Percentiles rank a stretch among this genome's conserved stretches.
phyloP scores from a whole-genome alignment of 2,113 vertebrate genomes.

The Camelus dromedarius region DNA sequence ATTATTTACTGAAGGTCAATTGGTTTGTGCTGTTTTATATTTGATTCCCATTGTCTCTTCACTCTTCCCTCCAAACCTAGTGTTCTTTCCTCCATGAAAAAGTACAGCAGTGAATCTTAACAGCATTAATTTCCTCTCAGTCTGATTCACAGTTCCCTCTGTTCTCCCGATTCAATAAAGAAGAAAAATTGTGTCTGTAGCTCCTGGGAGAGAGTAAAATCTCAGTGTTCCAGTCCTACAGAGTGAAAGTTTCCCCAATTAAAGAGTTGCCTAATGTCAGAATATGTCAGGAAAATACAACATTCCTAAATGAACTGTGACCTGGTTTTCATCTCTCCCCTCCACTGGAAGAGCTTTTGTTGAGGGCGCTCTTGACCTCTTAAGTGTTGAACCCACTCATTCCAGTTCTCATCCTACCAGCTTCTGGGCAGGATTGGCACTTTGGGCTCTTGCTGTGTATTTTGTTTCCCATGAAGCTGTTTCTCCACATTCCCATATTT shows the following conservation, averaged over 20 bases:
- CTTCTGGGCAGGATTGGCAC: neutral
- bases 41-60: neutral
- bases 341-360: neutral
- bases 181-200: slow-evolving; percentile 4
- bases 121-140: slow-evolving; percentile 21
- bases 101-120: neutral
- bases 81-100: slow-evolving; percentile 49
- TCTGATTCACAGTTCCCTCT: slow-evolving; percentile 41
- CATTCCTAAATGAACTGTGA: neutral
- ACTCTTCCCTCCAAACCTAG: neutral
- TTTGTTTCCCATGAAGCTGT: neutral
- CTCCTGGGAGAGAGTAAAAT: neutral
- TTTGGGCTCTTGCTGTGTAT: neutral
- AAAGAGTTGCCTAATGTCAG: neutral
- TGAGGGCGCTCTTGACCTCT: neutral
- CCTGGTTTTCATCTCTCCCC: neutral
- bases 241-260: neutral
- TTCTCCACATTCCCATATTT: slow-evolving; percentile 5
- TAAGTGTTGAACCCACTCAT: neutral
- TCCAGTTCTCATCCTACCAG: neutral
- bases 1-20: neutral
- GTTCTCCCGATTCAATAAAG: slow-evolving; percentile 54
- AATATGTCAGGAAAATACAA: neutral
- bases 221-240: neutral
- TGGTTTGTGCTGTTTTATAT: neutral